Evolutionary conservation across 2,888 invertebrate species (phyloP).

Genomic region (Flexamia atlantica): DNA sequence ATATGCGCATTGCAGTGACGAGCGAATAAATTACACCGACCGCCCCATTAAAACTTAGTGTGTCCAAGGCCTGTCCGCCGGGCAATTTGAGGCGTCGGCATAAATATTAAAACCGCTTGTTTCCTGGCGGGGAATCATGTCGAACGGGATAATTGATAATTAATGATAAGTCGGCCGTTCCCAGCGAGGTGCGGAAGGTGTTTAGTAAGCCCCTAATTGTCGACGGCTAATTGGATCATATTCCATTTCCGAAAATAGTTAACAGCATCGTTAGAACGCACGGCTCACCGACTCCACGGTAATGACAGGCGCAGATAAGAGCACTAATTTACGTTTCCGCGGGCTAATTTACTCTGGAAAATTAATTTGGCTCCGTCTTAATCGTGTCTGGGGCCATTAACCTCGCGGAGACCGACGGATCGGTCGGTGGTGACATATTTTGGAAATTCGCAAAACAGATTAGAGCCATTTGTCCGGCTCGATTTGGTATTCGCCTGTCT

Average conservation of each 20-base stretch:
- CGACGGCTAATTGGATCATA: slow-evolving; percentile 47
- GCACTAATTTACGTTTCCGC: slow-evolving; percentile 48
- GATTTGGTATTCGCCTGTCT: slow-evolving; percentile 18
- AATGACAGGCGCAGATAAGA: slow-evolving; percentile 30
- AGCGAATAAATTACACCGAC: slow-evolving; percentile 25
- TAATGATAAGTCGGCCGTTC: slow-evolving; percentile 25
- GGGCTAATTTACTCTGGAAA: slow-evolving; percentile 47
- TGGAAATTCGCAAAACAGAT: slow-evolving; percentile 37
- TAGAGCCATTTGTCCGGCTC: neutral
- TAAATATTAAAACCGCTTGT: slow-evolving; percentile 27
- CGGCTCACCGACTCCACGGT: slow-evolving; percentile 31
- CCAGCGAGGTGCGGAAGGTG: slow-evolving; percentile 37
- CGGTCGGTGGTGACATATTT: neutral
- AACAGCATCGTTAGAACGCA: slow-evolving; percentile 43
- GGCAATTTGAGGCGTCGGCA: slow-evolving; percentile 18
- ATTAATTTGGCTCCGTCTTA: slow-evolving; percentile 54
- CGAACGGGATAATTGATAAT: slow-evolving; percentile 27
- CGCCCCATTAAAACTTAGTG: slow-evolving; percentile 17
- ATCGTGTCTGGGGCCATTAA: slow-evolving; percentile 33
- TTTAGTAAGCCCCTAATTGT: slow-evolving; percentile 43
- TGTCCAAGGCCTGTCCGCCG: neutral
- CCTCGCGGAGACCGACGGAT: slow-evolving; percentile 23
- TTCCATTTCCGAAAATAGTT: slow-evolving; percentile 54
- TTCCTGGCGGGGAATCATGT: neutral
- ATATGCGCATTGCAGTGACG: neutral